Evolutionary conservation across 2,113 vertebrate species (phyloP).

Genomic region (Salvator merianae): DNA sequence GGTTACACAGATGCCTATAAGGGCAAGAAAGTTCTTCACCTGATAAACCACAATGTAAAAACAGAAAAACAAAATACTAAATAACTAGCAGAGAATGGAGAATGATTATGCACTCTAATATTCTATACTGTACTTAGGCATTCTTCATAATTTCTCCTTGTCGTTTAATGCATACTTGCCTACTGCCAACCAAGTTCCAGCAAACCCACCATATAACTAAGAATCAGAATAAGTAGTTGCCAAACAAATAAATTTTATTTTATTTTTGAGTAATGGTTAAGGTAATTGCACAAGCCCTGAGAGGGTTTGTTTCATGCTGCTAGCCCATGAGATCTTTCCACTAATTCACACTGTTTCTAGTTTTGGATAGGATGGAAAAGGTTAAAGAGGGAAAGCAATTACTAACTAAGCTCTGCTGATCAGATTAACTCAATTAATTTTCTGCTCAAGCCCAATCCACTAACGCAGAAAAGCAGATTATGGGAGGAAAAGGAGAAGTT

Average conservation of each 20-base stretch:
- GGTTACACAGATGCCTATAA: background rate
- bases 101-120: background rate
- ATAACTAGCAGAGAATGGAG: background rate
- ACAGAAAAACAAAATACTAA: no score
- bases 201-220: no score
- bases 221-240: background rate
- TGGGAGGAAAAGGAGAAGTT: slow-evolving; percentile 30
- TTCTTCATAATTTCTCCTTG: background rate
- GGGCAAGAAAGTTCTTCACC: background rate
- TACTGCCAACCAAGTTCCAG: no score
- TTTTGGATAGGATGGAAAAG: slow-evolving; percentile 47
- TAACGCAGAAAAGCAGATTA: slow-evolving; percentile 44
- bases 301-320: background rate
- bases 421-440: slow-evolving; percentile 70
- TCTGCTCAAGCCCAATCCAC: slow-evolving; percentile 54
- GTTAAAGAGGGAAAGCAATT: slow-evolving; percentile 49
- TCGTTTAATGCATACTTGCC: no score
- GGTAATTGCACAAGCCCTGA: background rate
- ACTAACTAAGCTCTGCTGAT: slow-evolving; percentile 58
- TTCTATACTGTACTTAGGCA: background rate
- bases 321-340: background rate
- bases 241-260: background rate
- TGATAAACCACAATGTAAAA: background rate
- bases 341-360: slow-evolving; percentile 25
- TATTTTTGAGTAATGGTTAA: background rate